phyloP scores from a whole-genome alignment of 2,797 vertebrate species.

The Capromys pilorides region DNA sequence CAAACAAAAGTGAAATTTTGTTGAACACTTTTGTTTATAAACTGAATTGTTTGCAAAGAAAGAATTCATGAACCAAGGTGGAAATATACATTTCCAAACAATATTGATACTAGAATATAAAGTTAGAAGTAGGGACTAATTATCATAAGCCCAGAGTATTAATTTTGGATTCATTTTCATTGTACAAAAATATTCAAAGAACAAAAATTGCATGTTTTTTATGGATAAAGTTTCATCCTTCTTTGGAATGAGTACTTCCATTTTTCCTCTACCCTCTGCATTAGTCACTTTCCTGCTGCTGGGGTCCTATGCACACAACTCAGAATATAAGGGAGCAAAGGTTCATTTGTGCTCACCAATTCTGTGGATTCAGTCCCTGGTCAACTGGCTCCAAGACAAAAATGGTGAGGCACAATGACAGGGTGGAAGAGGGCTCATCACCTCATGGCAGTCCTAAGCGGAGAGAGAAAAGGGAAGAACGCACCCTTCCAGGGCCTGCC shows the following conservation, averaged over 20 bases:
- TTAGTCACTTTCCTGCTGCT: background rate
- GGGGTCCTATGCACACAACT: background rate
- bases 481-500: background rate
- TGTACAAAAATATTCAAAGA: conserved; percentile 23
- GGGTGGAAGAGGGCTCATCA: background rate
- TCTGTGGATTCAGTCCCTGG: background rate
- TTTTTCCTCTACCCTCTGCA: background rate
- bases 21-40: background rate
- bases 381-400: background rate
- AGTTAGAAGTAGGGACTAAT: conserved; percentile 35
- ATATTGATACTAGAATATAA: conserved; percentile 66
- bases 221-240: background rate
- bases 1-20: background rate
- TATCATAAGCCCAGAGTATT: background rate
- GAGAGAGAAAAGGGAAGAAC: background rate
- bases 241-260: background rate
- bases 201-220: background rate
- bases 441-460: background rate
- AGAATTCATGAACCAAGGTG: background rate
- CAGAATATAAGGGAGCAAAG: background rate
- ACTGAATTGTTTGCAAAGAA: background rate
- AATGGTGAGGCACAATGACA: background rate
- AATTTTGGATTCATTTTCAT: background rate
- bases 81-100: background rate
- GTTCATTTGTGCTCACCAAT: background rate